A percentile compares a stretch with the other conserved stretches of the same genome.
Evolutionary conservation across 2,888 invertebrate species (phyloP).

Genomic region (Cotesia congregata): DNA sequence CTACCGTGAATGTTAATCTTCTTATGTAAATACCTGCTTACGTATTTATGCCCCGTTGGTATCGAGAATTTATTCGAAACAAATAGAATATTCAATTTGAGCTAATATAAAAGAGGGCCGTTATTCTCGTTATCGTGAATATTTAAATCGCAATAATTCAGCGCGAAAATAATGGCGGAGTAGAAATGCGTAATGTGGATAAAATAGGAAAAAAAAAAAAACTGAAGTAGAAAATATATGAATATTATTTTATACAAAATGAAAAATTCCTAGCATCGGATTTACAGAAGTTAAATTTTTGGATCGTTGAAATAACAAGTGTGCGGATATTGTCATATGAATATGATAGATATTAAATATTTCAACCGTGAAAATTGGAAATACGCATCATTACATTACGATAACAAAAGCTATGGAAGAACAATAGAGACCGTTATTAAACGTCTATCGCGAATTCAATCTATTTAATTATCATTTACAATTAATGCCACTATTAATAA

Average conservation of each 20-base stretch:
- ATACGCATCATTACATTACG: neutral
- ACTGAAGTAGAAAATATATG: no score
- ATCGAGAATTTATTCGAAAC: neutral
- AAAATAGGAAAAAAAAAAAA: no score
- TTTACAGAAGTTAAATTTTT: neutral
- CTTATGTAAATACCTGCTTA: neutral
- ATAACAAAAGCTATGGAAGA: neutral
- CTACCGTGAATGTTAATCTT: slow-evolving; percentile 4
- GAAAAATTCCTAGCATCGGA: neutral
- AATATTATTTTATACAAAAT: neutral
- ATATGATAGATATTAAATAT: neutral
- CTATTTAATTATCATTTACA: neutral
- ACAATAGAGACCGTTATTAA: neutral
- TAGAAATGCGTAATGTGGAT: no score
- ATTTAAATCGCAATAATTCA: no score
- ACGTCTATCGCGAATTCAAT: neutral
- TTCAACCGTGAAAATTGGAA: neutral
- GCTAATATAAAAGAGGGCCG: neutral
- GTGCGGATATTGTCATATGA: neutral
- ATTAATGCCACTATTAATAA: neutral
- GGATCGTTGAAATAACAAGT: neutral
- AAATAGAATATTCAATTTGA: neutral
- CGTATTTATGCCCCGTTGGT: neutral
- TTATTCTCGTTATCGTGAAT: no score
- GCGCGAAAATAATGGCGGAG: no score